phyloP scores from a whole-genome alignment of 2,113 vertebrate genomes.

The Pristiophorus japonicus region DNA sequence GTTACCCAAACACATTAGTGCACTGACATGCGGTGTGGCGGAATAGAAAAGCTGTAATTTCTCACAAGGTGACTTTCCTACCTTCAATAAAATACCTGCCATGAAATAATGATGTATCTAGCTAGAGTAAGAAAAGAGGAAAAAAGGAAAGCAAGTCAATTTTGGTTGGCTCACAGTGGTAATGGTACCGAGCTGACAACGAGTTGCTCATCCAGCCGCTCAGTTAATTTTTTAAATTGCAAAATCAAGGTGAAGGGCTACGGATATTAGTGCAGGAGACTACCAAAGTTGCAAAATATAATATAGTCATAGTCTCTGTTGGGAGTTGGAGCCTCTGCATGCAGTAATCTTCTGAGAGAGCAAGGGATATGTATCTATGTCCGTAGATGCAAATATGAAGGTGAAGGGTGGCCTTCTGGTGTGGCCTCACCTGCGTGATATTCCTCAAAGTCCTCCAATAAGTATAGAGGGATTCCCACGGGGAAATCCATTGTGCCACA shows the following conservation, averaged over 20 bases:
- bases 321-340: neutral
- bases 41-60: neutral
- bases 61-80: neutral
- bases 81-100: neutral
- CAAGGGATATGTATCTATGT: neutral
- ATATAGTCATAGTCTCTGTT: neutral
- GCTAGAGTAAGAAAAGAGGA: neutral
- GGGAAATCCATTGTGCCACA: neutral
- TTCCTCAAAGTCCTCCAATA: neutral
- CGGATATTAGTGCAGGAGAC: neutral
- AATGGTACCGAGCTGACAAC: neutral
- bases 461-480: neutral
- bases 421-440: neutral
- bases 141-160: neutral
- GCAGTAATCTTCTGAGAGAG: neutral
- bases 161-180: neutral
- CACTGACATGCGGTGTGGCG: neutral
- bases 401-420: neutral
- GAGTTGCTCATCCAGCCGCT: neutral
- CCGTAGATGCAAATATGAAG: neutral
- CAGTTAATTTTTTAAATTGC: neutral
- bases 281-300: neutral
- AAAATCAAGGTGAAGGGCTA: neutral
- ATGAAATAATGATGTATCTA: neutral
- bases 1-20: neutral